Evolutionary conservation across 2,113 vertebrate genomes (phyloP).

Genomic region (Nesoenas mayeri): DNA sequence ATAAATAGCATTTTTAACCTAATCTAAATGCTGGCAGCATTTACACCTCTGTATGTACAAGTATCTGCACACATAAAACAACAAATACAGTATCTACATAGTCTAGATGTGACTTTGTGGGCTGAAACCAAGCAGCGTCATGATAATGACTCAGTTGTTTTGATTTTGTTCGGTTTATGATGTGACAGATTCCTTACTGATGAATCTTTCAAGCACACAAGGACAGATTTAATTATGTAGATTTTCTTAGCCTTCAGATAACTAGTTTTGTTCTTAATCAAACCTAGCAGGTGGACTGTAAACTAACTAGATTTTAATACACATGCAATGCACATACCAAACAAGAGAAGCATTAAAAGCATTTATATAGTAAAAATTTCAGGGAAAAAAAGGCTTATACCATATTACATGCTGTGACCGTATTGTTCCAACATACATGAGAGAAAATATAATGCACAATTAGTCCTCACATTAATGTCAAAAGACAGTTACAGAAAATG

Average conservation of each 20-base stretch:
- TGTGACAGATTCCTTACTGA: not conserved
- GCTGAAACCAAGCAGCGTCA: constrained; percentile 29
- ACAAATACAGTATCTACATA: constrained; percentile 24
- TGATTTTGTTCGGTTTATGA: not conserved
- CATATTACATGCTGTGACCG: constrained; percentile 2
- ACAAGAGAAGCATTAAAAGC: not conserved
- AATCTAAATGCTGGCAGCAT: constrained; percentile 64
- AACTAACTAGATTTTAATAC: not conserved
- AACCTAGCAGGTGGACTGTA: not conserved
- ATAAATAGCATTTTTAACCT: constrained; percentile 56
- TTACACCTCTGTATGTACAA: constrained; percentile 47
- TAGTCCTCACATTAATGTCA: constrained; percentile 32
- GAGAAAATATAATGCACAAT: constrained; percentile 24
- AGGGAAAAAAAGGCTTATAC: not conserved
- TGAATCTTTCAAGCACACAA: not conserved
- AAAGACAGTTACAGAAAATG: constrained; percentile 47
- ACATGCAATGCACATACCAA: not conserved
- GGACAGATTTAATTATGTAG: not conserved
- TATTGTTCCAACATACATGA: not conserved
- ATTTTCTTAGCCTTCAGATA: not conserved
- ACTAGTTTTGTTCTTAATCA: not conserved
- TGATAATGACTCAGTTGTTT: constrained; percentile 30
- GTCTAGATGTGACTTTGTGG: not conserved
- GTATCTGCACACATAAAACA: constrained; percentile 44
- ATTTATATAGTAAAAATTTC: not conserved